Evolutionary conservation across 2,888 invertebrate species (phyloP).

Genomic region (Cantharis rustica): DNA sequence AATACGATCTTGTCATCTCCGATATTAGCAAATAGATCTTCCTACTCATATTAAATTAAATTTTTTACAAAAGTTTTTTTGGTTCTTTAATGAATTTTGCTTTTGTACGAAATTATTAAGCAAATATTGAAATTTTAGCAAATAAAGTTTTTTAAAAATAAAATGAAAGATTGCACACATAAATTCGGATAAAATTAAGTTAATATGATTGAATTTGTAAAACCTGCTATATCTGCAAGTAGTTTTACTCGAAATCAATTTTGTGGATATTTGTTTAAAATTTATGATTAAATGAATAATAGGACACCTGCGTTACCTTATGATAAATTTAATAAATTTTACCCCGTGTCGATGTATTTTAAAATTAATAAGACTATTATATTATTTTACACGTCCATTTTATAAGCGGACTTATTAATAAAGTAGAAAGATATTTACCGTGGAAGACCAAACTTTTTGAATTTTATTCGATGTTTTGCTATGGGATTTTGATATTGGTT

Average conservation of each 20-base stretch:
- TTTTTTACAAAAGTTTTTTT: not conserved
- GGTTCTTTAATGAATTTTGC: not conserved
- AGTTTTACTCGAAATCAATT: not conserved
- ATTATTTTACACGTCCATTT: not conserved
- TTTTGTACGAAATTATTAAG: not conserved
- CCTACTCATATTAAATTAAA: not conserved
- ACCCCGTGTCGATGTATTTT: not conserved
- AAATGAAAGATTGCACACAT: not conserved
- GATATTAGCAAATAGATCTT: not conserved
- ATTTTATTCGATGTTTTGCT: constrained; percentile 47
- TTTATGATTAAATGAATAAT: not conserved
- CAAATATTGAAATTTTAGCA: not conserved
- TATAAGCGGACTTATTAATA: not conserved
- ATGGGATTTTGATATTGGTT: constrained; percentile 44
- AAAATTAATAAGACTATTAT: not conserved
- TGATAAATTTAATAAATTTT: not conserved
- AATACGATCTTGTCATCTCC: no score
- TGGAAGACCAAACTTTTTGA: constrained; percentile 52
- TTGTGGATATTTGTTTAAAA: not conserved
- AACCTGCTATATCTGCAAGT: not conserved
- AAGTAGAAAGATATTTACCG: constrained; percentile 43
- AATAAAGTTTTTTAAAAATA: not conserved
- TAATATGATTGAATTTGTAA: not conserved
- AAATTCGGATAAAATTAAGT: not conserved
- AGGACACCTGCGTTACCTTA: not conserved